Conservation (phyloP, 2,113 vertebrate genomes). For the rat (Rattus norvegicus) region DNA sequence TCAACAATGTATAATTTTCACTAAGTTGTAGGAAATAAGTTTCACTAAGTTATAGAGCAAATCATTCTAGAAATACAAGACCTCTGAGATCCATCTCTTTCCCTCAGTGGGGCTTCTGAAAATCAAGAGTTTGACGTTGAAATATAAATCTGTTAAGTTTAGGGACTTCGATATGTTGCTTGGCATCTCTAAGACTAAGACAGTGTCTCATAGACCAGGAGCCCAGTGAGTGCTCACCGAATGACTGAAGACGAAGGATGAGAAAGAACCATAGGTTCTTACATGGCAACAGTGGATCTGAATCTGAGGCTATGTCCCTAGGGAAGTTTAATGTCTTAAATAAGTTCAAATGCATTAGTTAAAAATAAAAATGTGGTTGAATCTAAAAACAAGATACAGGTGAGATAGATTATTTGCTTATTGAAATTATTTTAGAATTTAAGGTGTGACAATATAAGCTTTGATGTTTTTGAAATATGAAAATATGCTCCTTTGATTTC, state of each 20-base stretch:
- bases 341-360: background rate
- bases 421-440: conserved; percentile 15
- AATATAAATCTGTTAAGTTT: background rate
- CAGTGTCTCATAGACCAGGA: background rate
- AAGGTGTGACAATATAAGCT: background rate
- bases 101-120: conserved; percentile 3
- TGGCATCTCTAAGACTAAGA: background rate
- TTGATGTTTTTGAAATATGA: conserved; percentile 39
- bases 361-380: background rate
- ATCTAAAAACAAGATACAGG: background rate
- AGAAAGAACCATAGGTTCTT: background rate
- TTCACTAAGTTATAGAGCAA: background rate
- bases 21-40: background rate
- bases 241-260: background rate
- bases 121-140: conserved; percentile 7
- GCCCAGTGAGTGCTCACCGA: background rate
- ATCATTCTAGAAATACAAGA: conserved; percentile 3
- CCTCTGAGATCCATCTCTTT: background rate
- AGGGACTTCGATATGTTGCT: background rate
- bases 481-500: background rate
- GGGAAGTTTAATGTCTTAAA: background rate
- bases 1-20: background rate
- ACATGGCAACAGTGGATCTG: background rate
- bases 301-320: background rate
- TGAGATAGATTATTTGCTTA: background rate